Conservation (phyloP, 2,797 vertebrate genomes). For the Spinibarbus caldwelli region DNA sequence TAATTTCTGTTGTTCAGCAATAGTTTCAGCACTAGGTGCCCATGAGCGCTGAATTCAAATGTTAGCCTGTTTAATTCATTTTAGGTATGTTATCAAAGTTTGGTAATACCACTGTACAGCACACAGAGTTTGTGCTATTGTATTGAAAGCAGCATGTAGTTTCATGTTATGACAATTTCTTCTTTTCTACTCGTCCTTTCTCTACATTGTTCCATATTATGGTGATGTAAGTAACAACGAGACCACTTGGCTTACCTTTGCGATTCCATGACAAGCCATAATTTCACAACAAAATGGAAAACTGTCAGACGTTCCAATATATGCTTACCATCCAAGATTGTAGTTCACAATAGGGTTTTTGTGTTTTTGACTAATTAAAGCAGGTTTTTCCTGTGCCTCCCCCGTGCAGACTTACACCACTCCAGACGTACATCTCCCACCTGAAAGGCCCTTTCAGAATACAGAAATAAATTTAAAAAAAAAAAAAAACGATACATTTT, state of each 20-base stretch:
- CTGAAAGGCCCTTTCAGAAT: slow-evolving; percentile 58
- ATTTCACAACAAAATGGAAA: slow-evolving; percentile 34
- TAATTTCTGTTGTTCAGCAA: background rate
- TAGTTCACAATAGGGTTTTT: slow-evolving; percentile 32
- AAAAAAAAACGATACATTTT: slow-evolving; percentile 37
- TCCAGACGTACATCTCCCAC: slow-evolving; percentile 59
- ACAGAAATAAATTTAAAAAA: background rate
- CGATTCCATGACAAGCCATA: slow-evolving; percentile 1
- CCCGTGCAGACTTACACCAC: slow-evolving; percentile 45
- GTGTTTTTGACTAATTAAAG: slow-evolving; percentile 59
- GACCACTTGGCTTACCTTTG: background rate
- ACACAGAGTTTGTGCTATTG: background rate
- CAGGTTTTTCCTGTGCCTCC: slow-evolving; percentile 41
- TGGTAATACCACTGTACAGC: background rate
- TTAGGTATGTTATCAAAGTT: background rate
- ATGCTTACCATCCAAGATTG: slow-evolving; percentile 24
- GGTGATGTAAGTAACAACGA: background rate
- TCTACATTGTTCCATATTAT: background rate
- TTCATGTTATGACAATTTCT: background rate
- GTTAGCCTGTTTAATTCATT: background rate
- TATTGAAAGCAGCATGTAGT: background rate
- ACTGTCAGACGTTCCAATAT: slow-evolving; percentile 6
- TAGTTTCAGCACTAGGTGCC: background rate
- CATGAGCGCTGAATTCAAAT: background rate
- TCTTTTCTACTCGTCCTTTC: background rate